phyloP scores from a whole-genome alignment of 1,140 invertebrate species.

The Olivierus martensii region DNA sequence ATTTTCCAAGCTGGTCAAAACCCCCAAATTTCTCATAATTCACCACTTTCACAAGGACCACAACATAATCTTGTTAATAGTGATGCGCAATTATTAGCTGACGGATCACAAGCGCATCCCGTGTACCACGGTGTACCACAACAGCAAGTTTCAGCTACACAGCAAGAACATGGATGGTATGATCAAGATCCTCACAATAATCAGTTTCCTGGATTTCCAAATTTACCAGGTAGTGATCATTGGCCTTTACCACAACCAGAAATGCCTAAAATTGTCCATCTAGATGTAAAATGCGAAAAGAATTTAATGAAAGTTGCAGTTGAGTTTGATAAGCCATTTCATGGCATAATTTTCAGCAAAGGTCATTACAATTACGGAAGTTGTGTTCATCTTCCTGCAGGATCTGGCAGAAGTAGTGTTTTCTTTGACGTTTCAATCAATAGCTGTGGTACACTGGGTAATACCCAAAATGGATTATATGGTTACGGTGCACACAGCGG shows the following conservation, averaged over 20 bases:
- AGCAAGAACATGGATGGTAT: conserved; percentile 3
- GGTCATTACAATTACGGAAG: conserved; percentile 64
- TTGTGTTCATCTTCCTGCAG: conserved; percentile 78
- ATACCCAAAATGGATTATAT: conserved; percentile 72
- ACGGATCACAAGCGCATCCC: neutral
- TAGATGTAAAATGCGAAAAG: conserved; percentile 27
- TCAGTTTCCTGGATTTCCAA: conserved; percentile 15
- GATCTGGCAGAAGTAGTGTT: conserved; percentile 70
- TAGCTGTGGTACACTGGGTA: conserved; percentile 80
- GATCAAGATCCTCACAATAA: conserved; percentile 13
- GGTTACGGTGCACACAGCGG: conserved; percentile 53
- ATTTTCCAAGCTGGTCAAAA: neutral
- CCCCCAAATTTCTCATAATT: neutral
- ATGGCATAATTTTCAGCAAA: conserved; percentile 27
- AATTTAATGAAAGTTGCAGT: conserved; percentile 26
- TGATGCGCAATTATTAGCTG: neutral
- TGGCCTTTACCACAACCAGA: conserved; percentile 23
- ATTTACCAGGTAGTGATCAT: conserved; percentile 15
- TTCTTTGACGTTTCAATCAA: conserved; percentile 86
- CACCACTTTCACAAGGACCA: neutral
- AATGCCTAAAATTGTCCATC: conserved; percentile 24
- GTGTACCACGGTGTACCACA: neutral
- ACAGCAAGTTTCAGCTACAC: neutral
- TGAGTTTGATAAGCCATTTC: conserved; percentile 26
- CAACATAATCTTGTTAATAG: neutral